A percentile compares a stretch with the other conserved stretches of the same genome.
Conservation (phyloP, 2,113 vertebrate species). For the Isurus oxyrinchus region DNA sequence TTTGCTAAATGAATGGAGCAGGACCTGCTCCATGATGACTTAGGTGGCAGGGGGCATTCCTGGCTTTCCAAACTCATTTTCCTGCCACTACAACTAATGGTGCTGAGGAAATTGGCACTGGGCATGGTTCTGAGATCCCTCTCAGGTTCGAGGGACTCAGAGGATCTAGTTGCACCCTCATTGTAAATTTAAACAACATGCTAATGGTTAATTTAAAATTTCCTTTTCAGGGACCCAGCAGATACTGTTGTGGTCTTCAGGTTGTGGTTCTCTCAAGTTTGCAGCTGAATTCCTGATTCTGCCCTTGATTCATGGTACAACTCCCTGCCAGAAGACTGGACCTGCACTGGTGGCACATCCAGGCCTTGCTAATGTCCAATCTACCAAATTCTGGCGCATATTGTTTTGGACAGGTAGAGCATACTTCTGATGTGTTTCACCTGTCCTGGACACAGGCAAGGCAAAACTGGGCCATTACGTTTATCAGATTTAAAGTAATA, state of each 20-base stretch:
- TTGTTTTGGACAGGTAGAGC: not conserved
- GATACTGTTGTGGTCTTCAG: not conserved
- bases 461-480: not conserved
- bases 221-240: not conserved
- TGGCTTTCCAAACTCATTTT: not conserved
- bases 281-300: not conserved
- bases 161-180: too few relatives aligned
- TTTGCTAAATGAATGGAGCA: too few relatives aligned
- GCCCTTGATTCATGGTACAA: not conserved
- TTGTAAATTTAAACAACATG: too few relatives aligned
- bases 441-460: not conserved
- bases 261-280: not conserved
- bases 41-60: not conserved
- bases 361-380: not conserved
- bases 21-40: not conserved
- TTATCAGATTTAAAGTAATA: not conserved
- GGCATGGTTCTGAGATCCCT: not conserved
- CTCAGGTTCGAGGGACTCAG: not conserved
- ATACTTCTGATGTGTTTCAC: not conserved
- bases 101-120: not conserved
- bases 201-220: too few relatives aligned
- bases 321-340: not conserved
- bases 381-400: not conserved
- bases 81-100: not conserved
- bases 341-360: not conserved